These are phyloP conservation scores for fruit fly (Drosophila melanogaster) DNA, from an alignment of 1,140 invertebrate genomes.

Conservation along the genomic window Release_6_plus_ISO1_MT NT_033779.5:14212501-14213000, in stretches of 20 bases:
- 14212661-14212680: conserved; percentile 30
- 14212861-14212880: neutral
- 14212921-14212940: neutral
- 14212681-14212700: conserved; percentile 20
- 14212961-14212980: too few relatives aligned
- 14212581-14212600: conserved; percentile 47
- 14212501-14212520: conserved; percentile 57
- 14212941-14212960: too few relatives aligned
- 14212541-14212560: conserved; percentile 58
- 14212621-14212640: conserved; percentile 47
- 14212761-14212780: conserved; percentile 33
- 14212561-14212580: conserved; percentile 52
- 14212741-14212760: conserved; percentile 33
- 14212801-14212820: conserved; percentile 7
- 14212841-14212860: conserved; percentile 1
- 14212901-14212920: too few relatives aligned
- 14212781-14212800: conserved; percentile 2
- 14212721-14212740: conserved; percentile 19
- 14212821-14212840: neutral
- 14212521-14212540: conserved; percentile 18
- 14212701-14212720: conserved; percentile 42
- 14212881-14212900: neutral
- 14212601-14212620: conserved; percentile 57
- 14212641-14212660: conserved; percentile 28
- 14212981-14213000: neutral